Conservation (phyloP, 2,113 vertebrate species). For the Salvelinus namaycush region DNA sequence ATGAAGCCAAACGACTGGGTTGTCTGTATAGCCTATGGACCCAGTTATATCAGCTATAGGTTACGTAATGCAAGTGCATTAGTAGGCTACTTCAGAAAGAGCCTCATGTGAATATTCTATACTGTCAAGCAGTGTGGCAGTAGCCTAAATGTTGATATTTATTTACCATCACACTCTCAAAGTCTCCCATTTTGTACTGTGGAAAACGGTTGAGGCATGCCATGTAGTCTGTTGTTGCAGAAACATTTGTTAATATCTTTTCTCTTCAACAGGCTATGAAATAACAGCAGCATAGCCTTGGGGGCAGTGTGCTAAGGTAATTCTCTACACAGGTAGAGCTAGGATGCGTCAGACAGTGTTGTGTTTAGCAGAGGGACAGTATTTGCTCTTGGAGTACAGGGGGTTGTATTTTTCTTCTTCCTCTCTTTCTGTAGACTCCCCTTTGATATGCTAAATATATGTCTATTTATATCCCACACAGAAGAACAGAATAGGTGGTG, state of each 20-base stretch:
- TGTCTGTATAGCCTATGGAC: no score
- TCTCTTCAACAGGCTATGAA: slow-evolving; percentile 22
- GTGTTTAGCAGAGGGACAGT: slow-evolving; percentile 37
- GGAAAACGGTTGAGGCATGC: slow-evolving; percentile 18
- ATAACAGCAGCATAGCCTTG: slow-evolving; percentile 15
- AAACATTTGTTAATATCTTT: not conserved
- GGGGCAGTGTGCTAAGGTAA: slow-evolving; percentile 14
- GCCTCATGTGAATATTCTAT: not conserved
- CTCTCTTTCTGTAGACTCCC: slow-evolving; percentile 25
- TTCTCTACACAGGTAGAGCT: not conserved
- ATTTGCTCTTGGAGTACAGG: slow-evolving; percentile 30
- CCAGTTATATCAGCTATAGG: no score
- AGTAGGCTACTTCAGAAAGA: not conserved
- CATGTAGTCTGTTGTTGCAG: slow-evolving; percentile 9
- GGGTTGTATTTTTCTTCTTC: slow-evolving; percentile 26
- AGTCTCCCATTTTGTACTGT: slow-evolving; percentile 28
- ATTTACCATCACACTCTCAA: slow-evolving; percentile 47
- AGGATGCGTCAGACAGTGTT: slow-evolving; percentile 3
- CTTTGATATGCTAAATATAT: slow-evolving; percentile 51
- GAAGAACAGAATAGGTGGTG: slow-evolving; percentile 3
- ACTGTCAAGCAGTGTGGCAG: slow-evolving; percentile 13
- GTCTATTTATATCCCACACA: slow-evolving; percentile 40
- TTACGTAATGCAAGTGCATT: no score
- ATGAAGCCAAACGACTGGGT: no score
- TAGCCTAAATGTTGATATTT: slow-evolving; percentile 37